Evolutionary conservation across 2,113 vertebrate species (phyloP).

Genomic region (Uropsilus gracilis): DNA sequence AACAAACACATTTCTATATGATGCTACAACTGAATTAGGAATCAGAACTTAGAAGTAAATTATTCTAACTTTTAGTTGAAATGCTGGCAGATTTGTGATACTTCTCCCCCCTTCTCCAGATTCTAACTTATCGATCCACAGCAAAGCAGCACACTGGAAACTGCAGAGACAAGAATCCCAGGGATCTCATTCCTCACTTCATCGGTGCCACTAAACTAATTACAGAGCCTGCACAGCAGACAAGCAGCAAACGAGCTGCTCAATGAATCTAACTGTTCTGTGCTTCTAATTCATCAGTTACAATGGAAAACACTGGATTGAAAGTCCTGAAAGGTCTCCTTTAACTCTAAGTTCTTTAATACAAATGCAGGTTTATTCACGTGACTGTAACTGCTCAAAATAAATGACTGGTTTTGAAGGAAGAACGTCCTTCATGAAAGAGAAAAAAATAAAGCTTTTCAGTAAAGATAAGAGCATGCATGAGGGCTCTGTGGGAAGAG

Average conservation of each 20-base stretch:
- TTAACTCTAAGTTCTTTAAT: constrained; percentile 19
- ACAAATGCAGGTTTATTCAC: constrained; percentile 14
- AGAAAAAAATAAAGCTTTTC: background rate
- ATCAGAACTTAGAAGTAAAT: background rate
- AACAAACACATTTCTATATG: background rate
- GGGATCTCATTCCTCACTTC: background rate
- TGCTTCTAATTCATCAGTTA: background rate
- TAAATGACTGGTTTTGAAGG: constrained; percentile 15
- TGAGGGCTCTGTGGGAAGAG: background rate
- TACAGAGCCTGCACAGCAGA: background rate
- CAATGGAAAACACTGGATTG: background rate
- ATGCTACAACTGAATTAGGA: background rate
- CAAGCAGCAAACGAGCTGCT: background rate
- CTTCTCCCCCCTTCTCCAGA: background rate
- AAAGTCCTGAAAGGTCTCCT: background rate
- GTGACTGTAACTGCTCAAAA: background rate
- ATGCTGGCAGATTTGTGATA: background rate
- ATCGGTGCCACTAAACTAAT: background rate
- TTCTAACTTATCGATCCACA: constrained; percentile 6
- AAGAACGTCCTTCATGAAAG: background rate
- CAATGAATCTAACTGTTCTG: background rate
- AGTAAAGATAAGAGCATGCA: background rate
- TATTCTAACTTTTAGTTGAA: background rate
- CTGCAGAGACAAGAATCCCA: background rate
- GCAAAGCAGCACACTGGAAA: background rate